Evolutionary conservation across 92 coral and sea anemone genomes (phyloP).

Genomic region (Zoanthus solanderi): DNA sequence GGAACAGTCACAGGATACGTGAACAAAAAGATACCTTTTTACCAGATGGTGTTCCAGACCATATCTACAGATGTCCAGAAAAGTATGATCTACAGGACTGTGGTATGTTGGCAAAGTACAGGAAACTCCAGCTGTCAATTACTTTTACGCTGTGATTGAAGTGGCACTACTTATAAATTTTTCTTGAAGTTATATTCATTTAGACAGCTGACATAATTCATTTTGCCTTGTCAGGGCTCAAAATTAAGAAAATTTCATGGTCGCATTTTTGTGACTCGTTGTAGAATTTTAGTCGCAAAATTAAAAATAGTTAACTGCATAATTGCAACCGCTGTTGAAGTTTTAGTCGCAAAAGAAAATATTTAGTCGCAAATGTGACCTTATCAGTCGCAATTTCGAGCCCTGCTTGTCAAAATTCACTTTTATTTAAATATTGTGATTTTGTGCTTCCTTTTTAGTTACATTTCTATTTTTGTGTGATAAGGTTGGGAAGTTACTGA

Average conservation of each 20-base stretch:
- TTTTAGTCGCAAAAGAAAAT: too few species aligned
- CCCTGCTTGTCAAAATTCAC: slow-evolving; percentile 17
- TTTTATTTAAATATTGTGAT: slow-evolving; percentile 4
- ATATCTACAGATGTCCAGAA: slow-evolving; percentile 23
- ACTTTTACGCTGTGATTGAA: slow-evolving; percentile 1
- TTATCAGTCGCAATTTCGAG: too few species aligned
- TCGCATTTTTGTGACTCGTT: too few species aligned
- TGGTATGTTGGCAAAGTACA: slow-evolving; percentile 3
- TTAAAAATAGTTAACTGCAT: too few species aligned
- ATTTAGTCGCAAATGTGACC: too few species aligned
- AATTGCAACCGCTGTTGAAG: too few species aligned
- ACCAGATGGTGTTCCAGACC: slow-evolving; percentile 20
- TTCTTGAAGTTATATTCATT: slow-evolving; percentile 20
- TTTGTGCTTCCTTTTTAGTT: too few species aligned
- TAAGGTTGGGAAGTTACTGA: too few species aligned
- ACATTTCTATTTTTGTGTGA: too few species aligned
- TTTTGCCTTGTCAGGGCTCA: too few species aligned
- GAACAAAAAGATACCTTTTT: slow-evolving; percentile 12
- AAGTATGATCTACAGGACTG: slow-evolving; percentile 9
- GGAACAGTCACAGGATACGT: slow-evolving; percentile 21
- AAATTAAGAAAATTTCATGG: too few species aligned
- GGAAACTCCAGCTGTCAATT: slow-evolving; percentile 14
- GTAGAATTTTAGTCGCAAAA: too few species aligned
- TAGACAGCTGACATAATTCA: slow-evolving; percentile 9
- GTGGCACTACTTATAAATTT: slow-evolving; percentile 12